Evolutionary conservation across 2,113 vertebrate species (phyloP).

Genomic region (Scolopax mira): DNA sequence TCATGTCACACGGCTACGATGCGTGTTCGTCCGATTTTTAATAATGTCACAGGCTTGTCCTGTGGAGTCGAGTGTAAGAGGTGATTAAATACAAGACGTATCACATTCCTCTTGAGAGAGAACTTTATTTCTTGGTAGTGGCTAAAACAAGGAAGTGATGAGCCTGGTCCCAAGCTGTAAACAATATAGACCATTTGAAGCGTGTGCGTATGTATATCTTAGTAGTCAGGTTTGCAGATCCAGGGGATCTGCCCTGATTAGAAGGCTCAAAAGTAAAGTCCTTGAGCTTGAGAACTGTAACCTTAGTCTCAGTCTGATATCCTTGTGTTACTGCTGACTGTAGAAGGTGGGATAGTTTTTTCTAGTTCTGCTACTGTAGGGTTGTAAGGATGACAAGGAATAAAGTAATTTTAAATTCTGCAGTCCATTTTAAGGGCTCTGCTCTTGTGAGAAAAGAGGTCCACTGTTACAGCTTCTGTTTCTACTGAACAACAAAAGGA

Average conservation of each 20-base stretch:
- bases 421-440: background rate
- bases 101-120: background rate
- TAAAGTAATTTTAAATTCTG: background rate
- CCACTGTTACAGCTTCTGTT: background rate
- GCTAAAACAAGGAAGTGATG: background rate
- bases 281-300: background rate
- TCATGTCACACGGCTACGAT: background rate
- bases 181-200: fast-evolving
- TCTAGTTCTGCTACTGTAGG: background rate
- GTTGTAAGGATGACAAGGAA: background rate
- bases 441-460: background rate
- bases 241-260: background rate
- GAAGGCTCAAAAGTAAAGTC: background rate
- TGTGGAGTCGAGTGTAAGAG: background rate
- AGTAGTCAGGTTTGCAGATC: background rate
- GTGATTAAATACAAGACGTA: background rate
- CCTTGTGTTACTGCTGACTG: background rate
- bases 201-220: fast-evolving
- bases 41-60: background rate
- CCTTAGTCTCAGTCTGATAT: fast-evolving
- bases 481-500: background rate
- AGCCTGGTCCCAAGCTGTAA: background rate
- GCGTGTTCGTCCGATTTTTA: background rate
- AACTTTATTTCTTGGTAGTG: background rate
- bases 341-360: background rate